phyloP scores from a whole-genome alignment of 2,797 vertebrate genomes.

The Mormyrops boulengeri region DNA sequence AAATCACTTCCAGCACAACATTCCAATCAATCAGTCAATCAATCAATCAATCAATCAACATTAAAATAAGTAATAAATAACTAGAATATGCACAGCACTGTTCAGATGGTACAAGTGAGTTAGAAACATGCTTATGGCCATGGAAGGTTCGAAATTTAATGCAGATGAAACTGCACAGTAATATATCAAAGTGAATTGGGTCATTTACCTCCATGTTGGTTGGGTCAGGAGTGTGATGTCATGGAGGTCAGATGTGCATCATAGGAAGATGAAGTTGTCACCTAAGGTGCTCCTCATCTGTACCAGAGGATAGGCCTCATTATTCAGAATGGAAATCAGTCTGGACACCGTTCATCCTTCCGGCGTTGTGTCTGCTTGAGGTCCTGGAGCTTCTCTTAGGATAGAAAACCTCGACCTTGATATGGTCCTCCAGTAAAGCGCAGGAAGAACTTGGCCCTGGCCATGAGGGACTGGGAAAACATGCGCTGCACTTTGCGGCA shows the following conservation, averaged over 20 bases:
- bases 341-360: background rate
- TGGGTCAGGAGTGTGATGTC: background rate
- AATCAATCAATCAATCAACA: background rate
- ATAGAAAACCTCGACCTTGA: background rate
- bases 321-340: background rate
- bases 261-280: background rate
- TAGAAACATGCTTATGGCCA: background rate
- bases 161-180: background rate
- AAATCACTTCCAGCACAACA: background rate
- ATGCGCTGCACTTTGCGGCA: background rate
- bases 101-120: background rate
- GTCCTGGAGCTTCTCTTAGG: background rate
- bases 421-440: background rate
- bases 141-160: background rate
- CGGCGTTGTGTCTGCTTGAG: background rate
- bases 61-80: background rate
- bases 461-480: background rate
- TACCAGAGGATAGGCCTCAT: background rate
- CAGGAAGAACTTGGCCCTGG: background rate
- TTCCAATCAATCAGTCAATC: background rate
- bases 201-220: background rate
- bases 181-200: background rate
- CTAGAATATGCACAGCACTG: background rate
- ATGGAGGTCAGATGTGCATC: background rate
- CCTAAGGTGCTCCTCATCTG: background rate